Base-by-base conservation (phyloP, 2,888 invertebrate genomes). In the Drymonia ruficornis region DNA sequence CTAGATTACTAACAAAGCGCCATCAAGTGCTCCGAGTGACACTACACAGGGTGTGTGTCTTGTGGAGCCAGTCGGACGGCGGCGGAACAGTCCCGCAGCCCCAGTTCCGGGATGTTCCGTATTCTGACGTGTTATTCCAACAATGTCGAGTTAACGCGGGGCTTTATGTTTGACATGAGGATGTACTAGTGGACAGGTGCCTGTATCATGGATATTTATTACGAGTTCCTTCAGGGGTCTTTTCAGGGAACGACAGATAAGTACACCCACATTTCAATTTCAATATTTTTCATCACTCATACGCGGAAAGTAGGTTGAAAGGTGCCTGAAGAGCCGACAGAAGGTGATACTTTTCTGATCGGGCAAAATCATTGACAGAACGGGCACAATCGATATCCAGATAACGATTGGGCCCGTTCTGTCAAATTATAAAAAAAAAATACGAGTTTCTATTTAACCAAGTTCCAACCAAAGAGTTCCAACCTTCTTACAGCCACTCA, bases 21-120 rank as follows among this genome's bases (percentile, higher is more conserved):
- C 11, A 34, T 34, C 31, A 11, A 34, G 12, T 9, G 31, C 31
- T 11, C 11, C 12, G 11, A 36, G 36, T 7, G 16, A 4, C 43
- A 19, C 19, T 19, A 12, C 13, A 19, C 19, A 29, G 29, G 13
- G n/a, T 46, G 46, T 45, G 6, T 23, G 23, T 23, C n/a, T 45
- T 45, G 45, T 28, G 15, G 11, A 12, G 28, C n/a, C 45, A 5
- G 19, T 28, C 45, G 2, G 28, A 28, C 45, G 46, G 29, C 31
- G 16, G 46, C 23, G 43, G 44, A 3, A 31, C 31, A 6, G 34
- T 47, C 34, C 34, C 34, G 16, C 31, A 18, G 34, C 8, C 47
- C 47, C 34, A 47, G 45, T 28, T 23, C 23, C 45, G 45, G 28
- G 9, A 45, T 23, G 43, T 28, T 23, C 28, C 45, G 45, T 7